Percentiles rank a stretch among this genome's conserved stretches.
phyloP scores from a whole-genome alignment of 2,113 vertebrate species.

The Megatriorchis doriae region DNA sequence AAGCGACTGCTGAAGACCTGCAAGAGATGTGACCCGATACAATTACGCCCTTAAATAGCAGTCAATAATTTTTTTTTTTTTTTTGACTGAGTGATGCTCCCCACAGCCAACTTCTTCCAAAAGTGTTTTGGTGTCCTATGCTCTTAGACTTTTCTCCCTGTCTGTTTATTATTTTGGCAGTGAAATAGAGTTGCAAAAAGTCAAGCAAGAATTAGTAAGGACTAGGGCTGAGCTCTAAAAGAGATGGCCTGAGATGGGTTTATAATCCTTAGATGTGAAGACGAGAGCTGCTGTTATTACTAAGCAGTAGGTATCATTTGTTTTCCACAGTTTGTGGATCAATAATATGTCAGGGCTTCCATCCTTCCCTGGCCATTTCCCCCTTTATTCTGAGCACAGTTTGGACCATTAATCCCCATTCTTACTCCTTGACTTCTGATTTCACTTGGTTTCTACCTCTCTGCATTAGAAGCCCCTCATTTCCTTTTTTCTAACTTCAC shows the following conservation, averaged over 20 bases:
- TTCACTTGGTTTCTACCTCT: not conserved
- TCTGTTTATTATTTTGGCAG: not conserved
- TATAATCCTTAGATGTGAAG: not conserved
- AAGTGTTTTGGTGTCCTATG: not conserved
- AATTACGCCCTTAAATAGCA: not conserved
- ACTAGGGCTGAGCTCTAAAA: not conserved
- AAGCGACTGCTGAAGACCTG: not conserved
- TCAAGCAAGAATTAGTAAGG: not conserved
- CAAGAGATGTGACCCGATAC: not conserved
- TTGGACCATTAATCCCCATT: not conserved
- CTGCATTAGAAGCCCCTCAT: not conserved
- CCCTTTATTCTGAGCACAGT: not conserved
- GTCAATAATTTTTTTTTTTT: not conserved
- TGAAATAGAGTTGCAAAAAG: not conserved
- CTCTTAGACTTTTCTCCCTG: not conserved
- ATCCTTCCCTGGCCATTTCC: not conserved
- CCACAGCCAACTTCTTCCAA: not conserved
- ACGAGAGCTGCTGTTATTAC: not conserved
- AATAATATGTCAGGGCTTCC: not conserved
- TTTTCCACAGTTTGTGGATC: not conserved
- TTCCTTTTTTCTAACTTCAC: not conserved
- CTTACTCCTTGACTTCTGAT: not conserved
- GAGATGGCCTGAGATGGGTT: not conserved
- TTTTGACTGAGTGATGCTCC: not conserved
- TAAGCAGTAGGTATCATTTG: not conserved